Conservation (phyloP, 1,140 invertebrate genomes). For the Sminthurides bifidus region DNA sequence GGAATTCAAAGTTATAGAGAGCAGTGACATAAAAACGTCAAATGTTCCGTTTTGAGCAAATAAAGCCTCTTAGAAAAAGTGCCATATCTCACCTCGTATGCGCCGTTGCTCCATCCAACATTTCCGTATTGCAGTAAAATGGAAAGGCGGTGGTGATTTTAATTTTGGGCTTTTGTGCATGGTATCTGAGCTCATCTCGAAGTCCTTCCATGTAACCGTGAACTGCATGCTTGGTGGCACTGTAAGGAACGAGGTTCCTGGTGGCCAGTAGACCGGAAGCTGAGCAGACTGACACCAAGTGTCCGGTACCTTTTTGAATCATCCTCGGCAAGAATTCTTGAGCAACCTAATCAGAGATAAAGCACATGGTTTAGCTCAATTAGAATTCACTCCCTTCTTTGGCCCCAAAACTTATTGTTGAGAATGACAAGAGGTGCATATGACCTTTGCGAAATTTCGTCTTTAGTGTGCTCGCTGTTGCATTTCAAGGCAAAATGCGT, state of each 20-base stretch:
- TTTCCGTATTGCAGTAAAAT: slow-evolving; percentile 30
- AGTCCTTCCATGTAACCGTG: slow-evolving; percentile 26
- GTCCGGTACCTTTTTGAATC: slow-evolving; percentile 62
- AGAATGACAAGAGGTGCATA: no score
- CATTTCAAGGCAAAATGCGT: no score
- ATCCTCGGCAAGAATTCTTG: slow-evolving; percentile 72
- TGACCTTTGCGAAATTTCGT: no score
- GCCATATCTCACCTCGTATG: slow-evolving; percentile 21
- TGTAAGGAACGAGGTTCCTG: slow-evolving; percentile 23
- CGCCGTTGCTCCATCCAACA: slow-evolving; percentile 25
- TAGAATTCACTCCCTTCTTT: no score
- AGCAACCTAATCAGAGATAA: no score
- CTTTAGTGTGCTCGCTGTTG: no score
- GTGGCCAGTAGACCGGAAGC: slow-evolving; percentile 29
- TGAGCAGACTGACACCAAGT: slow-evolving; percentile 60
- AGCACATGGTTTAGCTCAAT: no score
- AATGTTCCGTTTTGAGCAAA: background rate
- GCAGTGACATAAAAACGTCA: no score
- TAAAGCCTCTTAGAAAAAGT: background rate
- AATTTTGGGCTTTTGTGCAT: slow-evolving; percentile 24
- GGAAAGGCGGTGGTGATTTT: slow-evolving; percentile 29
- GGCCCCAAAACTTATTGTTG: no score
- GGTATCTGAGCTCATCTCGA: slow-evolving; percentile 27
- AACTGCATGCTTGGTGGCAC: slow-evolving; percentile 28
- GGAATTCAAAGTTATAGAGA: no score